Evolutionary conservation across 1,140 invertebrate genomes (phyloP).

Genomic region (Meloidogyne floridensis): DNA sequence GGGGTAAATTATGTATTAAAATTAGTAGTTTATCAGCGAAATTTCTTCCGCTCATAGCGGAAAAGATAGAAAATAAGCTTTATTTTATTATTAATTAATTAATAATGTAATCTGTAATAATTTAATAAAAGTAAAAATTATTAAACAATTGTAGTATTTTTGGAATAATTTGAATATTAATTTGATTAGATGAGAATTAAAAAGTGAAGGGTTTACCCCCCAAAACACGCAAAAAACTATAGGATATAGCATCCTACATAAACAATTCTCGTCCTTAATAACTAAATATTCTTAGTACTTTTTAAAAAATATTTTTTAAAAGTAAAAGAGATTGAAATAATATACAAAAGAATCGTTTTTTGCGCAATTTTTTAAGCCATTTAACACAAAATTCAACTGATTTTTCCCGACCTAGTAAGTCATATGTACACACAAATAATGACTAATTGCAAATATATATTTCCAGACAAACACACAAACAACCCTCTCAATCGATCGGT

Average conservation of each 20-base stretch:
- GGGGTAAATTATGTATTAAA: slow-evolving; percentile 33
- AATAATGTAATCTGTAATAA: no score
- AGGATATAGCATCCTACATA: no score
- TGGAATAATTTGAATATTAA: no score
- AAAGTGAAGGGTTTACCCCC: no score
- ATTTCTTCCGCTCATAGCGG: slow-evolving; percentile 13
- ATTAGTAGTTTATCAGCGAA: slow-evolving; percentile 29
- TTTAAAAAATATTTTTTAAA: neutral
- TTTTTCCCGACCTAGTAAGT: neutral
- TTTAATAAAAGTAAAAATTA: no score
- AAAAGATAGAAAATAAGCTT: neutral
- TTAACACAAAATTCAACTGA: no score
- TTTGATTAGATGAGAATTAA: no score
- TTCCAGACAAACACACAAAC: neutral
- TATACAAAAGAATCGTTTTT: neutral
- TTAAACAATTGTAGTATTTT: no score
- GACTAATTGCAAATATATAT: slow-evolving; percentile 1
- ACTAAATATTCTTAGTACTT: no score
- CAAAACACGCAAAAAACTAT: no score
- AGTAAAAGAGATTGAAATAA: neutral
- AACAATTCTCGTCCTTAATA: no score
- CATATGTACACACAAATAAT: neutral
- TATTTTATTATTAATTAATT: neutral
- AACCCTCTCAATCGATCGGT: neutral
- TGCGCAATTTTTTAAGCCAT: neutral